phyloP scores from a whole-genome alignment of 2,888 invertebrate genomes.

The Schizotus pectinicornis region DNA sequence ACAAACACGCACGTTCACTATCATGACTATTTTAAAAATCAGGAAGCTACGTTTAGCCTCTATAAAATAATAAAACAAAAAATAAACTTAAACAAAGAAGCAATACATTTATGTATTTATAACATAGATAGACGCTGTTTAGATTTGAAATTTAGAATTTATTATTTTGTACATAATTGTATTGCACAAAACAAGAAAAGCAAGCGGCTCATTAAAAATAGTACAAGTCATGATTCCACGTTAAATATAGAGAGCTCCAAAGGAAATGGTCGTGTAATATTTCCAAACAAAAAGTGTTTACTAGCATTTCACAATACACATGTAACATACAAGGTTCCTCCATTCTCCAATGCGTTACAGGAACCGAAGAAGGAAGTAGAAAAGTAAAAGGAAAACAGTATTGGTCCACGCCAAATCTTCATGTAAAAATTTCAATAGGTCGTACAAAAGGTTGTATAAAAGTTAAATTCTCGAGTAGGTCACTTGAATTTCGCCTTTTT shows the following conservation, averaged over 20 bases:
- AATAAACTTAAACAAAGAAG: slow-evolving; percentile 19
- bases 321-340: slow-evolving; percentile 15
- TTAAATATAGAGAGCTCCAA: slow-evolving; percentile 21
- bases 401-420: slow-evolving; percentile 28
- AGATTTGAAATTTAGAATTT: not conserved
- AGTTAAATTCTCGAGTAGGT: slow-evolving; percentile 40
- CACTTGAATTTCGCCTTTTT: slow-evolving; percentile 37
- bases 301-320: slow-evolving; percentile 20
- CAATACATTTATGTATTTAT: slow-evolving; percentile 10
- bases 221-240: not conserved
- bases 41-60: slow-evolving; percentile 7
- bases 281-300: slow-evolving; percentile 8
- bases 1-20: slow-evolving; percentile 31
- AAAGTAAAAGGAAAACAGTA: slow-evolving; percentile 16
- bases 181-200: slow-evolving; percentile 22
- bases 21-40: slow-evolving; percentile 24
- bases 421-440: slow-evolving; percentile 30
- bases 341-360: slow-evolving; percentile 12
- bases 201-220: slow-evolving; percentile 11
- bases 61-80: slow-evolving; percentile 14
- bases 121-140: too few species aligned
- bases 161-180: slow-evolving; percentile 20
- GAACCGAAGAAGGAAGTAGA: slow-evolving; percentile 7
- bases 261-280: slow-evolving; percentile 8
- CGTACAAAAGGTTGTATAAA: slow-evolving; percentile 40